Evolutionary conservation across 2,888 invertebrate species (phyloP).

Genomic region (Habrosyne pyritoides): DNA sequence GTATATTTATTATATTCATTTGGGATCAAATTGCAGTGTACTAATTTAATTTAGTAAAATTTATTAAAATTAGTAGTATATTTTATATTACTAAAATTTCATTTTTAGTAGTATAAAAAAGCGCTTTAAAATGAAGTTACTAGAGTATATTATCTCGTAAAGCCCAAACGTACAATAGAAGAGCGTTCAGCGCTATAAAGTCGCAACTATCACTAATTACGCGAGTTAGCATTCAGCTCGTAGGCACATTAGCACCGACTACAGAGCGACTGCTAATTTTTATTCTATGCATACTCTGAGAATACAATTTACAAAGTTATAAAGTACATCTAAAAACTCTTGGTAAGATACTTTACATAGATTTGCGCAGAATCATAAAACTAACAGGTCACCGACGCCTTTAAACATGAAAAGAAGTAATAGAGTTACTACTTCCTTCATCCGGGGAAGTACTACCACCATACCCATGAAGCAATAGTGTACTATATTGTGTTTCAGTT

Average conservation of each 20-base stretch:
- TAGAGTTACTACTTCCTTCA: too few species aligned
- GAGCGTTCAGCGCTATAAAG: not conserved
- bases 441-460: too few species aligned
- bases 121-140: not conserved
- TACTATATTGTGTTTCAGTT: too few species aligned
- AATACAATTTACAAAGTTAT: not conserved
- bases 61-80: not conserved
- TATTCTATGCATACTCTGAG: not conserved
- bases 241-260: not conserved
- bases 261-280: not conserved
- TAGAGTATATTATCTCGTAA: not conserved
- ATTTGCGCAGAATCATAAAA: too few species aligned
- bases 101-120: not conserved
- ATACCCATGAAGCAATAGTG: too few species aligned
- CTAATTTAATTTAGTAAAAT: too few species aligned
- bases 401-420: too few species aligned
- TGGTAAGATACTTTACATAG: too few species aligned
- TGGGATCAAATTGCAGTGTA: too few species aligned
- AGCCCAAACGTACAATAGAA: not conserved
- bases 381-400: too few species aligned
- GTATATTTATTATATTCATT: too few species aligned
- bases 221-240: not conserved
- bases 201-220: not conserved
- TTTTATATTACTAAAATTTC: not conserved
- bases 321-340: not conserved